phyloP scores from a whole-genome alignment of 2,113 vertebrate species.

The mouse (Mus musculus) region DNA sequence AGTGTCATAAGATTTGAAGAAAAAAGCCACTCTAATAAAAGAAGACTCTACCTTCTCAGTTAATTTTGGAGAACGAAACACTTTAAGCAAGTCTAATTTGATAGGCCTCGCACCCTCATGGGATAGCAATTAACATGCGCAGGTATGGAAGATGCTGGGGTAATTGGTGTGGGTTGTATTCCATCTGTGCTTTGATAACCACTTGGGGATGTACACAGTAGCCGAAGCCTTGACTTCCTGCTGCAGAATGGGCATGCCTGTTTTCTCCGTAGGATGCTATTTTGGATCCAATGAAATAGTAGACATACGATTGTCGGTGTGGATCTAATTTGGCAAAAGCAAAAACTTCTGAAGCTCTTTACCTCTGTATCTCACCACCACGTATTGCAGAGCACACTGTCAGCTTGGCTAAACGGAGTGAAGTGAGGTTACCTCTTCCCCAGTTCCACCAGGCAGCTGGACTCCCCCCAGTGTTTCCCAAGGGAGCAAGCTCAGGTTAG shows the following conservation, averaged over 20 bases:
- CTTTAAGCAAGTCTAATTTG: conserved; percentile 42
- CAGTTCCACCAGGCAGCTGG: background rate
- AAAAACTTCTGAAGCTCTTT: background rate
- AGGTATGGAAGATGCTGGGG: background rate
- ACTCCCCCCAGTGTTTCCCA: background rate
- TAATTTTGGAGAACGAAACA: conserved; percentile 61
- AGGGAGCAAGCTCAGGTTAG: background rate
- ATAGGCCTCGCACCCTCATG: background rate
- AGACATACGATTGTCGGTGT: background rate
- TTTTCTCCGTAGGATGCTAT: background rate
- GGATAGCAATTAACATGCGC: background rate
- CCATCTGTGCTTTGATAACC: background rate
- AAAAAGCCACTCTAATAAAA: conserved; percentile 67
- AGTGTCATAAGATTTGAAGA: conserved; percentile 65
- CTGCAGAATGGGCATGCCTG: background rate
- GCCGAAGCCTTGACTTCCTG: background rate
- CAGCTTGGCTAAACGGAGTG: background rate
- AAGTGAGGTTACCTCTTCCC: background rate
- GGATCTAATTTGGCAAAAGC: background rate
- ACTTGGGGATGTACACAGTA: background rate
- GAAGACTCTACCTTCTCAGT: conserved; percentile 40
- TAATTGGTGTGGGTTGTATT: background rate
- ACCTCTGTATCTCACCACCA: background rate
- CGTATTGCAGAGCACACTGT: background rate
- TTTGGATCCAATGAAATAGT: background rate